phyloP scores from a whole-genome alignment of 1,140 invertebrate species.

The Contarinia nasturtii region DNA sequence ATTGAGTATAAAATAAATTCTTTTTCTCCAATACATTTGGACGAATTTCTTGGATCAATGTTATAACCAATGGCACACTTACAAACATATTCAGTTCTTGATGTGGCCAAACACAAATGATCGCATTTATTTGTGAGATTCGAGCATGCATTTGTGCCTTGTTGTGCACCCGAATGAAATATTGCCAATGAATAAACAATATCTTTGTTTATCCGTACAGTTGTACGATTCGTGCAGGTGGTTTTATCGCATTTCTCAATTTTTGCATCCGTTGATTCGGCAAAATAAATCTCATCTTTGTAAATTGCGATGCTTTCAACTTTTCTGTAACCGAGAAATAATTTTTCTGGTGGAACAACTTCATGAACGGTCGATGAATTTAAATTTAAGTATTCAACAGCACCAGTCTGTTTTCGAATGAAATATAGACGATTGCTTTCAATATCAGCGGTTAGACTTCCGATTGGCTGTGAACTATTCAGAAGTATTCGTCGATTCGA shows the following conservation, averaged over 20 bases:
- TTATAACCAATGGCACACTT: slow-evolving; percentile 57
- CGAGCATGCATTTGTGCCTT: slow-evolving; percentile 29
- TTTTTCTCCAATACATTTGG: slow-evolving; percentile 28
- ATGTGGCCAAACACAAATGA: slow-evolving; percentile 59
- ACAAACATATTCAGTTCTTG: slow-evolving; percentile 34
- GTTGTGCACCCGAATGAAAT: slow-evolving; percentile 45
- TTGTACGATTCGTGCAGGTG: slow-evolving; percentile 10
- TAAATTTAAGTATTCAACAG: slow-evolving; percentile 47
- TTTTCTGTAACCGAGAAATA: slow-evolving; percentile 9
- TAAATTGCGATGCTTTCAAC: slow-evolving; percentile 20
- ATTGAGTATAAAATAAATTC: slow-evolving; percentile 61
- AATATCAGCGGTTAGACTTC: slow-evolving; percentile 41
- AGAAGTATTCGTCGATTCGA: slow-evolving; percentile 12
- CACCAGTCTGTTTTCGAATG: slow-evolving; percentile 34
- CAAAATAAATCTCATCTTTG: slow-evolving; percentile 19
- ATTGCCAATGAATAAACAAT: slow-evolving; percentile 32
- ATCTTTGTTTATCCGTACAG: background rate
- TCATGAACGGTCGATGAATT: slow-evolving; percentile 20
- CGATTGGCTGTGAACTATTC: slow-evolving; percentile 12
- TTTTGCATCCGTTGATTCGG: slow-evolving; percentile 18
- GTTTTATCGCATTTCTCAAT: slow-evolving; percentile 22
- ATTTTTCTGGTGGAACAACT: slow-evolving; percentile 1
- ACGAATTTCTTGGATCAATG: slow-evolving; percentile 25
- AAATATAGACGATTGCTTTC: slow-evolving; percentile 45
- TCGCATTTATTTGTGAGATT: slow-evolving; percentile 39